Conservation (phyloP, 1,140 invertebrate genomes). For the Drosophila pandora region DNA sequence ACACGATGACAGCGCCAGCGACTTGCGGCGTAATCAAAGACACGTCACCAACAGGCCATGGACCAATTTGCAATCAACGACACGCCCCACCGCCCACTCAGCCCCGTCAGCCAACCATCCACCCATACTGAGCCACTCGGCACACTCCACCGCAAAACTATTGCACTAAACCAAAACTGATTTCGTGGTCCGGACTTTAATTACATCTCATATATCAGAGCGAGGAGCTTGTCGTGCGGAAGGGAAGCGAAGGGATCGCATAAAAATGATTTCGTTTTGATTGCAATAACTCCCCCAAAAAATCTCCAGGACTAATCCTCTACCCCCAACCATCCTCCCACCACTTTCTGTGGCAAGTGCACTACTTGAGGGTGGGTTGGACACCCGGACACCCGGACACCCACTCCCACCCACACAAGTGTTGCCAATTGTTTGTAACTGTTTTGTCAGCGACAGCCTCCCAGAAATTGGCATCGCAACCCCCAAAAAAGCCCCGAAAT, state of each 20-base stretch:
- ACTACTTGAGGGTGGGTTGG: slow-evolving; percentile 63
- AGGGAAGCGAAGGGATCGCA: slow-evolving; percentile 46
- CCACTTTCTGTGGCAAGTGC: slow-evolving; percentile 45
- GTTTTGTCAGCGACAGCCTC: slow-evolving; percentile 55
- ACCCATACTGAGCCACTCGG: slow-evolving; percentile 3
- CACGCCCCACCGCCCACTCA: slow-evolving; percentile 7
- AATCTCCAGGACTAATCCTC: slow-evolving; percentile 22
- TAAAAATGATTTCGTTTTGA: slow-evolving; percentile 83
- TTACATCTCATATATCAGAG: slow-evolving; percentile 83
- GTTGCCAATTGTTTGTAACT: slow-evolving; percentile 79
- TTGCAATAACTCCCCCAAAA: slow-evolving; percentile 76
- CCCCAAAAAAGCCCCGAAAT: slow-evolving; percentile 56
- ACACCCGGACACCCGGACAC: not conserved
- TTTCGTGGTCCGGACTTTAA: slow-evolving; percentile 76
- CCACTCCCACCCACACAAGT: slow-evolving; percentile 61
- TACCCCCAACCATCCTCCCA: not conserved
- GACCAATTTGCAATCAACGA: slow-evolving; percentile 65
- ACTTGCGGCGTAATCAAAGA: slow-evolving; percentile 80
- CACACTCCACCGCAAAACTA: slow-evolving; percentile 43
- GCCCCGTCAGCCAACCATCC: not conserved
- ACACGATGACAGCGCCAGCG: slow-evolving; percentile 69
- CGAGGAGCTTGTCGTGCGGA: slow-evolving; percentile 33
- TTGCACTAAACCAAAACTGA: slow-evolving; percentile 69
- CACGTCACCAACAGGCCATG: slow-evolving; percentile 77
- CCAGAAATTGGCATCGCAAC: slow-evolving; percentile 34